Conservation (phyloP, 2,888 invertebrate species). For the Acronicta aceris region DNA sequence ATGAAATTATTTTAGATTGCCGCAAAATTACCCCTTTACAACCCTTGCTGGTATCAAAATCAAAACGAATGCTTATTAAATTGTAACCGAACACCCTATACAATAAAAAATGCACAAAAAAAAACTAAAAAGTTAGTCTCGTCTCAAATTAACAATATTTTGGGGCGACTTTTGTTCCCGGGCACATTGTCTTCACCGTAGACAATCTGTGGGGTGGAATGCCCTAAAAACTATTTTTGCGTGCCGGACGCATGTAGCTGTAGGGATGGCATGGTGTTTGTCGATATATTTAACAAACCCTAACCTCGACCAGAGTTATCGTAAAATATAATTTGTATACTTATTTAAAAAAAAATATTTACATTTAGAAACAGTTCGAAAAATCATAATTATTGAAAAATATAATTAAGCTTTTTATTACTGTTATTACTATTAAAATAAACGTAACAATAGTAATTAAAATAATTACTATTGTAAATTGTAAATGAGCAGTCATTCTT, state of each 20-base stretch:
- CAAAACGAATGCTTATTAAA: constrained; percentile 79
- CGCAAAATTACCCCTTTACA: constrained; percentile 68
- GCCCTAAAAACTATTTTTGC: constrained; percentile 74
- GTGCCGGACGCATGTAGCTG: constrained; percentile 59
- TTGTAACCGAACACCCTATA: constrained; percentile 79
- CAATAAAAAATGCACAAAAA: constrained; percentile 54
- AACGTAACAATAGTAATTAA: too few species aligned
- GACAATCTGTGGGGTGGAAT: constrained; percentile 70
- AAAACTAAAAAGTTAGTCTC: constrained; percentile 60
- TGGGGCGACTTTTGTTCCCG: constrained; percentile 82
- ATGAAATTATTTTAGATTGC: constrained; percentile 45
- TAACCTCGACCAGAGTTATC: neutral
- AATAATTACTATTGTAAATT: too few species aligned
- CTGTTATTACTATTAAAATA: too few species aligned
- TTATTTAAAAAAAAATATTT: too few species aligned
- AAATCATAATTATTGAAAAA: too few species aligned
- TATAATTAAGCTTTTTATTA: too few species aligned
- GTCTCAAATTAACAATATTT: constrained; percentile 75
- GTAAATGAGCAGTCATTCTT: too few species aligned
- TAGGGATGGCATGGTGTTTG: constrained; percentile 10
- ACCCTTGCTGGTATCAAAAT: constrained; percentile 57
- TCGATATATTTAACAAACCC: neutral
- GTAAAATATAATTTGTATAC: too few species aligned
- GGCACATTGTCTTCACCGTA: constrained; percentile 69
- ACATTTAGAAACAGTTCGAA: too few species aligned